Conservation (phyloP, 2,888 invertebrate genomes). For the Ommatoiulus sabulosus region DNA sequence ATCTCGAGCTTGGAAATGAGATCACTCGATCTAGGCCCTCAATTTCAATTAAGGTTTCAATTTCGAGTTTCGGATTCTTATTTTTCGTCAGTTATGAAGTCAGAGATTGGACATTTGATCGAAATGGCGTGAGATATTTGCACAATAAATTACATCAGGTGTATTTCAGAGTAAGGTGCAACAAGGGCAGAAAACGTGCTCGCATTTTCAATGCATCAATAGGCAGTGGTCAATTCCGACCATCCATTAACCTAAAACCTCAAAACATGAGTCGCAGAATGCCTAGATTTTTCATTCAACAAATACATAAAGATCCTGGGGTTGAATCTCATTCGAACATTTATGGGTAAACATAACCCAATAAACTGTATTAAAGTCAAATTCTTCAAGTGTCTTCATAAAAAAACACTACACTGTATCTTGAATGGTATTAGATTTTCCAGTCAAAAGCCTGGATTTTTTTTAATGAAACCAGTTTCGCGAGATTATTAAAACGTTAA, state of each 20-base stretch:
- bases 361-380: not conserved
- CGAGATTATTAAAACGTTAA: too few species aligned
- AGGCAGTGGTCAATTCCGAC: not conserved
- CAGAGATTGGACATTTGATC: not conserved
- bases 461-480: too few species aligned
- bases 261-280: not conserved
- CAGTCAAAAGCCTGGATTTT: too few species aligned
- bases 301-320: slow-evolving; percentile 3
- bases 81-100: too few species aligned
- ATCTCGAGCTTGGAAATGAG: too few species aligned
- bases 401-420: not conserved
- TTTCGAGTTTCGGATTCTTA: too few species aligned
- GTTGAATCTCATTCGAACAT: not conserved
- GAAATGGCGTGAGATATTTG: not conserved
- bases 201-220: not conserved
- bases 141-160: not conserved
- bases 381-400: not conserved
- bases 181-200: not conserved
- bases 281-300: not conserved
- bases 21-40: not conserved
- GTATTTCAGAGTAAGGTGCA: not conserved
- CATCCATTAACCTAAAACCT: slow-evolving; percentile 20
- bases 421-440: too few species aligned
- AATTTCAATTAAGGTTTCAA: too few species aligned
- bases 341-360: slow-evolving; percentile 24